These are phyloP conservation scores for Aphaenogaster floridana DNA, from an alignment of 1,140 invertebrate genomes.

Conservation along the genomic window DNA sequence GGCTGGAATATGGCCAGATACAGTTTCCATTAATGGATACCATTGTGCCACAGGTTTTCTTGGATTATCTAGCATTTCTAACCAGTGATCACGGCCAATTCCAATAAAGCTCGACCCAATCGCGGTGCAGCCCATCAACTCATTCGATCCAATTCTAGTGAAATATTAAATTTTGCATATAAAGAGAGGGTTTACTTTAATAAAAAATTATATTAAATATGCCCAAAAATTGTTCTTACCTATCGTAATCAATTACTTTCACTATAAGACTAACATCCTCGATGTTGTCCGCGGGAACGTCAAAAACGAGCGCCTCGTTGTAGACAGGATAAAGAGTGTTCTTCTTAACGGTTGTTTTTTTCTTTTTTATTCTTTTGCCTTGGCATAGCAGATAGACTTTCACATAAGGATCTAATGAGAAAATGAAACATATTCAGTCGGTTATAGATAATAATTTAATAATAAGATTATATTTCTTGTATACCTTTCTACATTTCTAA, in stretches of 20 bases:
- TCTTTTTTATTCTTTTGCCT: constrained; percentile 90
- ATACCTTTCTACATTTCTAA: too few relatives aligned
- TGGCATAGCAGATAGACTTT: constrained; percentile 92
- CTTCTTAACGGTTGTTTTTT: constrained; percentile 91
- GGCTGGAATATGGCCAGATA: constrained; percentile 88
- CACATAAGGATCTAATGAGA: constrained; percentile 90
- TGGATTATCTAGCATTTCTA: constrained; percentile 95
- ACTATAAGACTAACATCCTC: constrained; percentile 94
- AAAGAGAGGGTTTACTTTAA: neutral
- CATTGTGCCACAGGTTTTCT: constrained; percentile 95
- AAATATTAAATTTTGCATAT: constrained; percentile 1
- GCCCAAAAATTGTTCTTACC: constrained; percentile 85
- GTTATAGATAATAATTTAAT: neutral
- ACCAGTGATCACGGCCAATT: constrained; percentile 95
- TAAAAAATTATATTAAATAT: neutral
- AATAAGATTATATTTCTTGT: too few relatives aligned
- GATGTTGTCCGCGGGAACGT: constrained; percentile 91
- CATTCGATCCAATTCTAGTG: constrained; percentile 93
- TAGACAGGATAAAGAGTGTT: constrained; percentile 92
- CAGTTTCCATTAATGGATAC: constrained; percentile 92
- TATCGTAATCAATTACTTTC: constrained; percentile 96
- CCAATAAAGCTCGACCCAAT: constrained; percentile 93
- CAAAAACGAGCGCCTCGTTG: constrained; percentile 93
- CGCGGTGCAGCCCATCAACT: constrained; percentile 94
- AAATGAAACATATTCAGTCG: neutral